phyloP scores from a whole-genome alignment of 2,888 invertebrate genomes.

The Apotomis betuletana region DNA sequence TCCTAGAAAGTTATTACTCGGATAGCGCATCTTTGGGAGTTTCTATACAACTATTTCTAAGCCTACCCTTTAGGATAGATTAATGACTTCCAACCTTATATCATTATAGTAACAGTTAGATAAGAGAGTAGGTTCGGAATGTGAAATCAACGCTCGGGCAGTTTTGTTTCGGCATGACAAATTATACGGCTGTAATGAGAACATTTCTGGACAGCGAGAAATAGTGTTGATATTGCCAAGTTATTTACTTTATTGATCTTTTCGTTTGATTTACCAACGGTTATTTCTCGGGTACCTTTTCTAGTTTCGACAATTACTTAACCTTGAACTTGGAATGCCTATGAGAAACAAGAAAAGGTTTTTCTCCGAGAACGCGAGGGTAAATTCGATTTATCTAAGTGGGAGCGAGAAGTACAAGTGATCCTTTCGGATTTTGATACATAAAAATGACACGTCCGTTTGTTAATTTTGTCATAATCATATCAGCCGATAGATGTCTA shows the following conservation, averaged over 20 bases:
- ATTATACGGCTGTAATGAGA: constrained; percentile 25
- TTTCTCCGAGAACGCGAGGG: background rate
- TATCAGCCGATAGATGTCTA: too few species aligned
- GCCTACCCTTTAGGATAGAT: constrained; percentile 1
- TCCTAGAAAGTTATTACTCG: constrained; percentile 59
- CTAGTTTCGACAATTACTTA: constrained; percentile 7
- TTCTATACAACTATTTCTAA: constrained; percentile 27
- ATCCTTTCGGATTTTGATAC: too few species aligned
- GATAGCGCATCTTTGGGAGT: constrained; percentile 31
- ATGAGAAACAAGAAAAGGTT: background rate
- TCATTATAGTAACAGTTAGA: background rate
- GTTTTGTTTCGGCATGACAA: constrained; percentile 32
- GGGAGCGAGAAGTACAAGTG: background rate
- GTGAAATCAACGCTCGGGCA: constrained; percentile 16
- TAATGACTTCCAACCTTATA: constrained; percentile 20
- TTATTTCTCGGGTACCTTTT: constrained; percentile 1
- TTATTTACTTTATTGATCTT: constrained; percentile 13
- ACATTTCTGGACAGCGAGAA: constrained; percentile 11
- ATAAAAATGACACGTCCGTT: too few species aligned
- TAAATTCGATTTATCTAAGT: background rate
- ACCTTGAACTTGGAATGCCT: background rate
- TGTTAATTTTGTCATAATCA: too few species aligned
- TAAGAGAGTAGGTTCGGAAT: background rate
- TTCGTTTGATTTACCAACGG: constrained; percentile 1
- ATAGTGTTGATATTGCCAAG: constrained; percentile 17